Percentiles rank a stretch among this genome's conserved stretches.
Evolutionary conservation across 2,113 vertebrate species (phyloP).

Genomic region (Apodemus speciosus): DNA sequence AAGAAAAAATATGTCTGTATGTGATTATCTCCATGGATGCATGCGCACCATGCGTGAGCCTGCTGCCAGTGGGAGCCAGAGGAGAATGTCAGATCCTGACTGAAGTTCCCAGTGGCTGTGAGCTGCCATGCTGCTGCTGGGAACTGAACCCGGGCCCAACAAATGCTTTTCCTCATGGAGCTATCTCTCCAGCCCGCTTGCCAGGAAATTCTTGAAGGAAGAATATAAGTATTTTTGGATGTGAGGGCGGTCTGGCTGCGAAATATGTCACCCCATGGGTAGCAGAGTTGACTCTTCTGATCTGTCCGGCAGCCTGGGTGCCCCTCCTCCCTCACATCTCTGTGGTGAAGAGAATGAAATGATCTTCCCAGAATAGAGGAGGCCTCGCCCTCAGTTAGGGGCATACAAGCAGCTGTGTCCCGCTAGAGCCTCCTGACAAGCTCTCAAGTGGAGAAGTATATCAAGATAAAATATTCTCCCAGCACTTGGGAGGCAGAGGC

Average conservation of each 20-base stretch:
- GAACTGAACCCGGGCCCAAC: background rate
- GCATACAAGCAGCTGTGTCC: background rate
- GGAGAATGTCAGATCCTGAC: background rate
- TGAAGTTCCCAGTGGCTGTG: background rate
- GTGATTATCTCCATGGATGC: background rate
- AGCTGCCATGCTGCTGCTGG: background rate
- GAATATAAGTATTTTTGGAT: background rate
- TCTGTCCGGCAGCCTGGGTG: no score
- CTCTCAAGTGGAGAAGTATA: background rate
- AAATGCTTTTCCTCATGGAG: no score
- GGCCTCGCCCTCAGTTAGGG: background rate
- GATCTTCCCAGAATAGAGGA: background rate
- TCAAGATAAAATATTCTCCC: background rate
- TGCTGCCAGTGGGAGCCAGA: background rate
- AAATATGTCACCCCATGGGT: no score
- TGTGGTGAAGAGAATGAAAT: background rate
- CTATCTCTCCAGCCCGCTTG: background rate
- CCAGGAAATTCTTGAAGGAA: background rate
- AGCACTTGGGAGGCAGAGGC: no score
- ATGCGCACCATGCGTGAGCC: background rate
- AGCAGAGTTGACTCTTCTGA: background rate
- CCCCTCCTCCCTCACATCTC: background rate
- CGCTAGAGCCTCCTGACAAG: background rate
- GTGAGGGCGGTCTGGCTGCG: background rate
- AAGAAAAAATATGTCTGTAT: background rate